Evolutionary conservation across 2,797 vertebrate species (phyloP), one percentile per base, ranked within the genome.

Genomic region (Cossypha dichroa): DNA sequence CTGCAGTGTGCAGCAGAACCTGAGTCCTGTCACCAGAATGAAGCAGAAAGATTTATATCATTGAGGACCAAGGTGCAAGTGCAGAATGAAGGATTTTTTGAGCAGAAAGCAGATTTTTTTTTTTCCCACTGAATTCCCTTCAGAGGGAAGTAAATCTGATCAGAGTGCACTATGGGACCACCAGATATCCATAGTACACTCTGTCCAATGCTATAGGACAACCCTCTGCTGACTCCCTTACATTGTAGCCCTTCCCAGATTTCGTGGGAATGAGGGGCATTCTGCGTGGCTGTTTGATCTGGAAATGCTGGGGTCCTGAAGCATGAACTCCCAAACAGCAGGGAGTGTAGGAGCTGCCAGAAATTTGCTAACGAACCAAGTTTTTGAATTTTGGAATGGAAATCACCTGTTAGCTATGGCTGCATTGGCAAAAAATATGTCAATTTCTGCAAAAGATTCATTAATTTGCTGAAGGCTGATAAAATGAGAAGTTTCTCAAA

Each of bases 201-300:
- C 49, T 52, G 28, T 18, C 28, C 49, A 52, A 31, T 60, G 15
- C 51, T 18, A 2, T 2, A 4, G 55, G 25, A 62, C 10, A 10
- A 11, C 28, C 6, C 21, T 64, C 15, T 73, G 19, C 55, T 77
- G n/a, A 10, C 52, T 85, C 13, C 26, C 29, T 69, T 55, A 10
- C 3, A 43, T 12, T 68, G 41, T 23, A 88, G 48, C 45, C 22
- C 26, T 43, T 66, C 45, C 21, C 45, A 46, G 14, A n/a, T 74
- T 26, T 55, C 52, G 5, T 0, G 1, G 59, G 54, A 52, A 13
- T 2, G 0, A 29, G 4, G 31, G 5, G 33, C 6, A 20, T 48
- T 26, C 31, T 49, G 11, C 4, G 13, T 77, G 40, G 40, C 6
- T 46, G 8, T 56, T 62, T 56, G 36, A 38, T 78, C n/a, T 85